Evolutionary conservation across 1,140 invertebrate genomes (phyloP).

Genomic region (Semibalanus balanoides): DNA sequence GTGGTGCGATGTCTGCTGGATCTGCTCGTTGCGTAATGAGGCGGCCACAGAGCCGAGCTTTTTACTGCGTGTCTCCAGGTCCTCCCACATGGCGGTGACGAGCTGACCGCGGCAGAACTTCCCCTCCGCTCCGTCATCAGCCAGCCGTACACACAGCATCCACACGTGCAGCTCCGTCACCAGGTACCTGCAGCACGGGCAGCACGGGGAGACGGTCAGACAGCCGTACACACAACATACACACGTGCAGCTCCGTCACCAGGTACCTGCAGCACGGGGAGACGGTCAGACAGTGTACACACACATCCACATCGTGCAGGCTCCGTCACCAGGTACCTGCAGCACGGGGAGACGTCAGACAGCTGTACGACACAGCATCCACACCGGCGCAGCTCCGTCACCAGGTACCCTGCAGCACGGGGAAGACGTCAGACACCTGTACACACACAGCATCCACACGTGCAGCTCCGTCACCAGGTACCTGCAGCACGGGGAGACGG

Average conservation of each 20-base stretch:
- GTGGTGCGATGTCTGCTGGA: not conserved
- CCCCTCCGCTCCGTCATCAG: constrained; percentile 57
- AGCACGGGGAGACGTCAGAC: no score
- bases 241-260: constrained; percentile 62
- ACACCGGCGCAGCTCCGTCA: constrained; percentile 47
- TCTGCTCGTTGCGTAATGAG: constrained; percentile 4
- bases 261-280: constrained; percentile 14
- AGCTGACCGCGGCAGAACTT: constrained; percentile 51
- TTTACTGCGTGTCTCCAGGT: constrained; percentile 52
- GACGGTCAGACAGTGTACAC: constrained; percentile 61
- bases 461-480: constrained; percentile 51
- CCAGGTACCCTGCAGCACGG: constrained; percentile 62
- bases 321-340: constrained; percentile 39
- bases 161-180: constrained; percentile 66
- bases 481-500: not conserved
- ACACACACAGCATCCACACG: constrained; percentile 63
- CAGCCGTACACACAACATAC: constrained; percentile 56
- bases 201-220: no score
- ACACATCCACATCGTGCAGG: constrained; percentile 68
- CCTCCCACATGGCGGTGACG: constrained; percentile 63
- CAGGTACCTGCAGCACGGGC: constrained; percentile 11
- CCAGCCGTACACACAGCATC: constrained; percentile 57
- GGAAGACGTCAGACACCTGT: no score
- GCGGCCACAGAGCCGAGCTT: constrained; percentile 46
- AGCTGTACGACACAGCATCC: no score